Percentiles rank a stretch among this genome's conserved stretches.
These are phyloP conservation scores for Tuberolachnus salignus DNA, from an alignment of 2,888 invertebrate genomes.

Conservation along the genomic window DNA sequence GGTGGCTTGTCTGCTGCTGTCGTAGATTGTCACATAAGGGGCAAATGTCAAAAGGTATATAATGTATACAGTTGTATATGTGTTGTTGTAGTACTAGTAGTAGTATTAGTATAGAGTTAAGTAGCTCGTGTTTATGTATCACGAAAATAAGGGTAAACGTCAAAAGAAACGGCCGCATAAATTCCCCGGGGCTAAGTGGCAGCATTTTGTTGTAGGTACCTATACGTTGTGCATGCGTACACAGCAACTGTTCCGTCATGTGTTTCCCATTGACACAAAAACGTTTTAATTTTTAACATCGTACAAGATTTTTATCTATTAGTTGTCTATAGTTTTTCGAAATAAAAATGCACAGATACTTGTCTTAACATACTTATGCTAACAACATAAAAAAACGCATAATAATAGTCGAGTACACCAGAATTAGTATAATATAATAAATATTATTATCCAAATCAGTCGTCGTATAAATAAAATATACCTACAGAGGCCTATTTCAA, in stretches of 20 bases:
- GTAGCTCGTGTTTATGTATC: slow-evolving; percentile 55
- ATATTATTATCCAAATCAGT: no score
- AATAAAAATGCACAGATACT: background rate
- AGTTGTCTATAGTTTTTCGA: background rate
- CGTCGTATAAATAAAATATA: no score
- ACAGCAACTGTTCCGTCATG: slow-evolving; percentile 27
- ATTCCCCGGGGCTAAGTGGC: slow-evolving; percentile 53
- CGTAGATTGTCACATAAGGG: slow-evolving; percentile 29
- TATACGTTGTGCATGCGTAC: background rate
- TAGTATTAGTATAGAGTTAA: slow-evolving; percentile 22
- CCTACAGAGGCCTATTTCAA: background rate
- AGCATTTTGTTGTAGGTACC: slow-evolving; percentile 42
- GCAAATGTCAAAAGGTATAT: slow-evolving; percentile 54
- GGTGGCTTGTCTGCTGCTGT: slow-evolving; percentile 34
- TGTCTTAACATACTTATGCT: no score
- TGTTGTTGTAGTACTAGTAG: background rate
- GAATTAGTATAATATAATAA: no score
- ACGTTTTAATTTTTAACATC: slow-evolving; percentile 14
- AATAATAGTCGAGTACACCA: no score
- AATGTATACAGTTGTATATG: background rate
- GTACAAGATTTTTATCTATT: slow-evolving; percentile 4
- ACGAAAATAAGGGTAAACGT: slow-evolving; percentile 54
- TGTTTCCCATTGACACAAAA: slow-evolving; percentile 52
- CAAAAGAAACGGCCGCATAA: slow-evolving; percentile 45
- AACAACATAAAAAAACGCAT: no score